A percentile compares a stretch with the other conserved stretches of the same genome.
Conservation (phyloP, 2,113 vertebrate genomes). For the Lutjanus erythropterus region DNA sequence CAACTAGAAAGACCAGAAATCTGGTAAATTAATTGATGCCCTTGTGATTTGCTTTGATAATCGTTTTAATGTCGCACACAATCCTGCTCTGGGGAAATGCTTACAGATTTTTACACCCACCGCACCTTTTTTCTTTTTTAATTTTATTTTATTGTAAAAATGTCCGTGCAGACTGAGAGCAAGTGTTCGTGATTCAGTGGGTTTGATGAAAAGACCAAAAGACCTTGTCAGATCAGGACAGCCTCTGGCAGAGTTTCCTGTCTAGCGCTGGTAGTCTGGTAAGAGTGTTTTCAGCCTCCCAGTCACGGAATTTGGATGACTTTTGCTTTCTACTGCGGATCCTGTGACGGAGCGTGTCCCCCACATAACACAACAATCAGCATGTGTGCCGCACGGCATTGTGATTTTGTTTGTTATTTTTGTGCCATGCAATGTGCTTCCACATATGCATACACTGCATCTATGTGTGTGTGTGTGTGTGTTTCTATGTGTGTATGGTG, state of each 20-base stretch:
- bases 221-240: constrained; percentile 66
- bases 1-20: constrained; percentile 12
- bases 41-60: constrained; percentile 53
- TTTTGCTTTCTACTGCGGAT: constrained; percentile 17
- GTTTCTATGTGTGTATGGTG: constrained; percentile 51
- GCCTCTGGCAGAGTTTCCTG: constrained; percentile 60
- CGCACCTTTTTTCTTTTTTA: not conserved
- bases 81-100: not conserved
- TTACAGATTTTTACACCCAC: not conserved
- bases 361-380: constrained; percentile 31
- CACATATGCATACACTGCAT: constrained; percentile 29
- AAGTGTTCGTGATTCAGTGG: constrained; percentile 37
- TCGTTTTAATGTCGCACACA: constrained; percentile 25
- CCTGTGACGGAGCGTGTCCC: constrained; percentile 7
- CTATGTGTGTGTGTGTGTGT: constrained; percentile 48
- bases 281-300: constrained; percentile 52
- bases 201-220: constrained; percentile 45
- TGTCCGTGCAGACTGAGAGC: constrained; percentile 26
- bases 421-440: constrained; percentile 19
- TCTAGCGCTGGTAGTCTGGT: constrained; percentile 52
- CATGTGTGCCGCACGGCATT: constrained; percentile 9
- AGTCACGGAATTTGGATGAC: constrained; percentile 64
- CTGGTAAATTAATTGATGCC: constrained; percentile 29
- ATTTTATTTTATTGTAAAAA: not conserved
- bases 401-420: constrained; percentile 28